Evolutionary conservation across 2,888 invertebrate genomes (phyloP).

Genomic region (Agonum fuliginosum): DNA sequence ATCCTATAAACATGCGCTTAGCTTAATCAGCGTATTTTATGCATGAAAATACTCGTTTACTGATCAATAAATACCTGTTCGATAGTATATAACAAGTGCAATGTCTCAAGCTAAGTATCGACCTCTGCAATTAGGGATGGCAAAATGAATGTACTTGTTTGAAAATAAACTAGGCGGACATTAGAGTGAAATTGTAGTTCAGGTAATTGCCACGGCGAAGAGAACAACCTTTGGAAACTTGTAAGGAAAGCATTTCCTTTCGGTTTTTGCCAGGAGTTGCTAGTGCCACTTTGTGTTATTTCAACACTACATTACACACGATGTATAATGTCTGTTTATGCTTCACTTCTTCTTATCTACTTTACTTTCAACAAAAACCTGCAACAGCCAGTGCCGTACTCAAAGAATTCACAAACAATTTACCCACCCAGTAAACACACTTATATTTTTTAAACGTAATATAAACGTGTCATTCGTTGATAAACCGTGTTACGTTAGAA

Average conservation of each 20-base stretch:
- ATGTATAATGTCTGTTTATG: background rate
- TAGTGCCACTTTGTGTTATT: background rate
- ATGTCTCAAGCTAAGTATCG: constrained; percentile 50
- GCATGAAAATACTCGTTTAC: constrained; percentile 59
- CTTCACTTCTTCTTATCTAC: constrained; percentile 14
- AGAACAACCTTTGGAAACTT: constrained; percentile 38
- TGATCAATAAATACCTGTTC: constrained; percentile 54
- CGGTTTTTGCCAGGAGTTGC: constrained; percentile 20
- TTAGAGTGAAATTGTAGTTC: constrained; percentile 57
- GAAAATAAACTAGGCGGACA: constrained; percentile 57
- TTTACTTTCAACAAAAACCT: background rate
- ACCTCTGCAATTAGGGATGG: constrained; percentile 57
- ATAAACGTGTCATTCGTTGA: too few relatives aligned
- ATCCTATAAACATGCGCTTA: constrained; percentile 52
- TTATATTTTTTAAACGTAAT: too few relatives aligned
- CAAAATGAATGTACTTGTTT: constrained; percentile 57
- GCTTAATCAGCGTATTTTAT: constrained; percentile 58
- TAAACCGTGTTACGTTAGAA: too few relatives aligned
- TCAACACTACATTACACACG: constrained; percentile 14
- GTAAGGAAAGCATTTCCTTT: constrained; percentile 51
- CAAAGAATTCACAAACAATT: background rate
- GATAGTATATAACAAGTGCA: constrained; percentile 57
- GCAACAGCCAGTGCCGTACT: background rate
- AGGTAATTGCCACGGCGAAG: constrained; percentile 46
- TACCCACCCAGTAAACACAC: too few relatives aligned